A percentile compares a stretch with the other conserved stretches of the same genome.
phyloP scores from a whole-genome alignment of 2,113 vertebrate genomes.

The Phalacrocorax carbo region DNA sequence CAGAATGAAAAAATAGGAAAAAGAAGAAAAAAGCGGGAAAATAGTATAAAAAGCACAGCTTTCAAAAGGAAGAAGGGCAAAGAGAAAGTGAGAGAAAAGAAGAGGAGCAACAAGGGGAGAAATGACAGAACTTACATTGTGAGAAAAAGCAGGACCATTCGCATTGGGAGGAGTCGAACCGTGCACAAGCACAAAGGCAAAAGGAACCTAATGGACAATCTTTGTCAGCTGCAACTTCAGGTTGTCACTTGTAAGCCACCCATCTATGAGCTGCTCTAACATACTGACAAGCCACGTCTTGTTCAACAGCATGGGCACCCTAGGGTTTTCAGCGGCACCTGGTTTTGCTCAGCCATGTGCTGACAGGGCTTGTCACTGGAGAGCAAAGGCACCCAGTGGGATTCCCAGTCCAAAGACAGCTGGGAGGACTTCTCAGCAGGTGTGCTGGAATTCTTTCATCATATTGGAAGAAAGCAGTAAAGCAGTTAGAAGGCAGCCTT shows the following conservation, averaged over 20 bases:
- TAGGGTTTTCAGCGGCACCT: not conserved
- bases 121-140: not conserved
- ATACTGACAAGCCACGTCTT: not conserved
- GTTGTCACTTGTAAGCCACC: not conserved
- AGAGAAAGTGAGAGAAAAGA: not conserved
- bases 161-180: not conserved
- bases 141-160: not conserved
- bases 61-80: not conserved
- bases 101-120: not conserved
- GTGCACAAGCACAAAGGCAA: not conserved
- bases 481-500: not conserved
- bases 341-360: accelerated
- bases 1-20: not conserved
- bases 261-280: not conserved
- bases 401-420: not conserved
- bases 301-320: not conserved
- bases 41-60: not conserved
- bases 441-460: not conserved
- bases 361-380: accelerated
- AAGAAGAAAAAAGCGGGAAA: not conserved
- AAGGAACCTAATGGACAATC: not conserved
- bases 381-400: not conserved
- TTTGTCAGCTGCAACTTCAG: not conserved
- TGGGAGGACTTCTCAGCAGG: not conserved
- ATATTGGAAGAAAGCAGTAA: not conserved